Evolutionary conservation across 2,113 vertebrate genomes (phyloP).

Genomic region (Trematocara nigrifrons): DNA sequence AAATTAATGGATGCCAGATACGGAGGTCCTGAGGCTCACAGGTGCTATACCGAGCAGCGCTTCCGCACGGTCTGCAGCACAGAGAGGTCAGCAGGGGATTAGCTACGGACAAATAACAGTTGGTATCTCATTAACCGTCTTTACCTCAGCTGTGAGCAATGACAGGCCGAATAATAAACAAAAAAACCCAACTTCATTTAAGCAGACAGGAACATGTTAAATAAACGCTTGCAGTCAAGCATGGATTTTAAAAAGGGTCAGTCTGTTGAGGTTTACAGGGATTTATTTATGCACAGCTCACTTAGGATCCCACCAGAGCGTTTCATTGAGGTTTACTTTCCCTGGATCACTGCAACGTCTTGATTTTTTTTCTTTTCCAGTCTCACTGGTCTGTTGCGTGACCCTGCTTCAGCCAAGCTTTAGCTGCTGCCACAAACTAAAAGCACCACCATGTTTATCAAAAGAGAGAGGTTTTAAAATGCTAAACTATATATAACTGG

Average conservation of each 20-base stretch:
- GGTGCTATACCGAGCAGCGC: neutral
- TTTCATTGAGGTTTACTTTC: neutral
- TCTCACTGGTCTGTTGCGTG: neutral
- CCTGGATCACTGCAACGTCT: neutral
- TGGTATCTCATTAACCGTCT: neutral
- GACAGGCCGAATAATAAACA: neutral
- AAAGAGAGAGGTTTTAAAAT: neutral
- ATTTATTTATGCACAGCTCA: neutral
- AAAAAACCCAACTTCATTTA: fast-evolving
- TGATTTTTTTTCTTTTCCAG: neutral
- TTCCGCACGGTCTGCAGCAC: neutral
- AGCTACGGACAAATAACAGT: neutral
- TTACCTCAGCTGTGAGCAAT: neutral
- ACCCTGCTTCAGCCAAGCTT: neutral
- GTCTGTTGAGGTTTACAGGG: neutral
- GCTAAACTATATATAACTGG: neutral
- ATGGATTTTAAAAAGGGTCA: neutral
- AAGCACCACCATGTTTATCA: neutral
- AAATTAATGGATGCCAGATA: neutral
- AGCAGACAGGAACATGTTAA: fast-evolving
- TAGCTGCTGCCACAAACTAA: neutral
- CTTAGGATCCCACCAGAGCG: neutral
- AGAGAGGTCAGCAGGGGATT: slow-evolving; percentile 51
- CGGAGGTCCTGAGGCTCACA: neutral
- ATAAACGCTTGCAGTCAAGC: neutral